Percentiles rank a stretch among this genome's conserved stretches.
phyloP scores from a whole-genome alignment of 2,797 vertebrate species.

The Scyliorhinus canicula region DNA sequence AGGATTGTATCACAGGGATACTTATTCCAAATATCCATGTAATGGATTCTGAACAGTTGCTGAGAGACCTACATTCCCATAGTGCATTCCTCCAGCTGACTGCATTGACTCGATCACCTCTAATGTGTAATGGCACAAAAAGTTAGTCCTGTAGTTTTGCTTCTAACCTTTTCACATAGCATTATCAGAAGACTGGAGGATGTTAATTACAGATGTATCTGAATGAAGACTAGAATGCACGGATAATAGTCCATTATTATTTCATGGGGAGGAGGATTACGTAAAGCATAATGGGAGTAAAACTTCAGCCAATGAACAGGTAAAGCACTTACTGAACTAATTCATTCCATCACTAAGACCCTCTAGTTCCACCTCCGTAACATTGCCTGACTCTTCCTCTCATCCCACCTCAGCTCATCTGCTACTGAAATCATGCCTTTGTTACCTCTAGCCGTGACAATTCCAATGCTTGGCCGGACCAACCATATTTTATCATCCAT shows the following conservation, averaged over 20 bases:
- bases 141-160: not conserved
- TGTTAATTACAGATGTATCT: not conserved
- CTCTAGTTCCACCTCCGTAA: not conserved
- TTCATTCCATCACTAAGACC: not conserved
- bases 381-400: not conserved
- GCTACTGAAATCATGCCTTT: not conserved
- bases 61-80: not conserved
- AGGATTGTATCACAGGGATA: not conserved
- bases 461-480: not conserved
- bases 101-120: not conserved
- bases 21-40: slow-evolving; percentile 11
- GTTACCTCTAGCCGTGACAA: not conserved
- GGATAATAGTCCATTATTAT: not conserved
- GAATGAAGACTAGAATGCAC: not conserved
- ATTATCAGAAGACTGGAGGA: not conserved
- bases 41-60: not conserved
- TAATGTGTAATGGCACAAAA: not conserved
- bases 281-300: not conserved
- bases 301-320: not conserved
- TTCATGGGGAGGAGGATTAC: not conserved
- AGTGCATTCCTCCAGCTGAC: not conserved
- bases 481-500: not conserved
- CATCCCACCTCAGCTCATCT: not conserved
- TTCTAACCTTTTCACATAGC: not conserved
- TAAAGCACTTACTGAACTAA: not conserved